A percentile compares a stretch with the other conserved stretches of the same genome.
Evolutionary conservation across 2,113 vertebrate species (phyloP).

Genomic region (Ariopsis seemanni): DNA sequence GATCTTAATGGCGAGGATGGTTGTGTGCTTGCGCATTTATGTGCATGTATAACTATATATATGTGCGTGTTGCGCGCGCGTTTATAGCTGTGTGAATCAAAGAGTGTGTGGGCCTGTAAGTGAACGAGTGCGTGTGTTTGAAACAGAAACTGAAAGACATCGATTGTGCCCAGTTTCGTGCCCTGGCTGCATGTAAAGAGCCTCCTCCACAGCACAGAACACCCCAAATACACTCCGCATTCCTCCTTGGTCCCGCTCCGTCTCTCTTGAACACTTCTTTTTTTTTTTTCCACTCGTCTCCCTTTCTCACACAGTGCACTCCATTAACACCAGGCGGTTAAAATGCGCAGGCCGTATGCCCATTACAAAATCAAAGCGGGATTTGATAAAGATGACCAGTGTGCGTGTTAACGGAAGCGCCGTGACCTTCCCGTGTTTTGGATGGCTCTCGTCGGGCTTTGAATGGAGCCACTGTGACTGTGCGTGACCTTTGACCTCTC

Average conservation of each 20-base stretch:
- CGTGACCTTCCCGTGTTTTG: constrained; percentile 53
- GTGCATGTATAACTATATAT: neutral
- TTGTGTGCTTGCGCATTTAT: neutral
- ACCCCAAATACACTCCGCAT: constrained; percentile 36
- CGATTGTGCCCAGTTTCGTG: constrained; percentile 29
- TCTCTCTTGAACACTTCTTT: neutral
- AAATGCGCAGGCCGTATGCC: constrained; percentile 53
- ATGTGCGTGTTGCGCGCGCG: too few species aligned
- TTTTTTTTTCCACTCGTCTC: constrained; percentile 21
- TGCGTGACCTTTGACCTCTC: constrained; percentile 51
- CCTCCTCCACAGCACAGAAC: constrained; percentile 14
- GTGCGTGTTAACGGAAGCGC: constrained; percentile 60
- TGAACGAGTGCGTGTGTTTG: neutral
- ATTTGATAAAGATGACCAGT: constrained; percentile 59
- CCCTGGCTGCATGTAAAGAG: constrained; percentile 35
- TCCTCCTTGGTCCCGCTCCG: constrained; percentile 25
- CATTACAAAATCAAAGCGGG: constrained; percentile 60
- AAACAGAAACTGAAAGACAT: constrained; percentile 21
- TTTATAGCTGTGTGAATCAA: neutral
- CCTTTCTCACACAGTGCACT: constrained; percentile 43
- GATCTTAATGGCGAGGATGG: neutral
- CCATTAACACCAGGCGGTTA: constrained; percentile 47
- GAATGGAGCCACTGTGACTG: constrained; percentile 60
- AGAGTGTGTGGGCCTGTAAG: constrained; percentile 3
- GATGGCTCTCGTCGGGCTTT: constrained; percentile 45